A percentile compares a stretch with the other conserved stretches of the same genome.
These are phyloP conservation scores for Ciconia maguari DNA, from an alignment of 2,113 vertebrate genomes.

Conservation along the genomic window DNA sequence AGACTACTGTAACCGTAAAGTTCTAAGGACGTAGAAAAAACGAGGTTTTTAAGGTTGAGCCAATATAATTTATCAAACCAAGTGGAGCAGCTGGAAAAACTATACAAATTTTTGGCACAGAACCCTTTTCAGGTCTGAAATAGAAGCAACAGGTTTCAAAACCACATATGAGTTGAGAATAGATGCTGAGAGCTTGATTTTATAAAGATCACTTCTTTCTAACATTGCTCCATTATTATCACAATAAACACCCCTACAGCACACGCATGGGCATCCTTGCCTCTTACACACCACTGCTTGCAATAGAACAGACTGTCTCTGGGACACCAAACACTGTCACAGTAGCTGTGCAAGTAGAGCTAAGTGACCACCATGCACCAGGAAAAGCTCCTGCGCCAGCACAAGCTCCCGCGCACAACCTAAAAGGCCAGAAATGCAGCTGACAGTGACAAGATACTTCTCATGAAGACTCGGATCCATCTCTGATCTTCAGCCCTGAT, in stretches of 20 bases:
- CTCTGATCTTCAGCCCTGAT: background rate
- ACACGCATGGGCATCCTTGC: accelerated
- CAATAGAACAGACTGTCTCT: background rate
- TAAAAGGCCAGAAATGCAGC: background rate
- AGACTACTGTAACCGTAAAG: background rate
- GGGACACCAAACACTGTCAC: background rate
- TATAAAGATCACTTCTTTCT: background rate
- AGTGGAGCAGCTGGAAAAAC: background rate
- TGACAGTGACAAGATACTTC: background rate
- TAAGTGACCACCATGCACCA: background rate
- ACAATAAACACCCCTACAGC: background rate
- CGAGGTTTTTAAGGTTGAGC: background rate
- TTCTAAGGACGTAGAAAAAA: background rate
- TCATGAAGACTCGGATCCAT: background rate
- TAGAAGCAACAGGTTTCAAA: background rate
- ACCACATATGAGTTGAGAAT: background rate
- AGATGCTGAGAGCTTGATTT: background rate
- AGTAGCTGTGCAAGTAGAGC: background rate
- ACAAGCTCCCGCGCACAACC: background rate
- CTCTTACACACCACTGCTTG: background rate
- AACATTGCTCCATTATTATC: background rate
- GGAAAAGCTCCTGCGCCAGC: background rate
- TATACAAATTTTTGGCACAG: background rate
- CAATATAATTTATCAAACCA: background rate
- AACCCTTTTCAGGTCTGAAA: background rate